A percentile compares a stretch with the other conserved stretches of the same genome.
Evolutionary conservation across 2,888 invertebrate genomes (phyloP).

Genomic region (Scrobipalpa atriplicella): DNA sequence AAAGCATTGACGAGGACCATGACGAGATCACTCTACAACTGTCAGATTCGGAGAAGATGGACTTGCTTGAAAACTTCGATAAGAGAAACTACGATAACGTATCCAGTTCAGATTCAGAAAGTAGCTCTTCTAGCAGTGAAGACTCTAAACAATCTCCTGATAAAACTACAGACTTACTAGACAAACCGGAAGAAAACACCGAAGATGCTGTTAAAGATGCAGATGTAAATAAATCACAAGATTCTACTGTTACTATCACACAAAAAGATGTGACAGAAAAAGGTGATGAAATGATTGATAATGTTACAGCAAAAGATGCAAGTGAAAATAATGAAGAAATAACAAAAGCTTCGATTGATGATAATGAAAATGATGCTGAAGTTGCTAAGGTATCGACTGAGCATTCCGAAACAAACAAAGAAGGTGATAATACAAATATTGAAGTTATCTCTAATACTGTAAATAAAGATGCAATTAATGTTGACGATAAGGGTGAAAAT

Average conservation of each 20-base stretch:
- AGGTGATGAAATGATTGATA: not conserved
- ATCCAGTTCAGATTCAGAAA: slow-evolving; percentile 49
- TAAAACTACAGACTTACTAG: slow-evolving; percentile 21
- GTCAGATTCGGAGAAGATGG: slow-evolving; percentile 78
- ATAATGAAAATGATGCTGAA: not conserved
- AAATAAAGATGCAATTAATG: not conserved
- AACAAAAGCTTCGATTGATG: not conserved
- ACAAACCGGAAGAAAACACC: slow-evolving; percentile 17
- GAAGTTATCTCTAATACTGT: not conserved
- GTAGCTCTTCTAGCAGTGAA: slow-evolving; percentile 47
- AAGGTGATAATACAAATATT: not conserved
- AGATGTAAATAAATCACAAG: not conserved
- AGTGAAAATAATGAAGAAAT: not conserved
- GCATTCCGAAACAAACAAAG: not conserved
- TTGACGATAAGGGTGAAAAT: not conserved
- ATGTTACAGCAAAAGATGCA: not conserved
- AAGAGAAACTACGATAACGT: slow-evolving; percentile 60
- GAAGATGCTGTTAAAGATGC: slow-evolving; percentile 2
- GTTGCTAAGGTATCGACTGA: not conserved
- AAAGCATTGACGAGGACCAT: slow-evolving; percentile 56
- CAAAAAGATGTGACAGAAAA: not conserved
- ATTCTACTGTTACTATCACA: not conserved
- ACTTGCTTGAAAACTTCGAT: slow-evolving; percentile 71
- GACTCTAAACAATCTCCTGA: slow-evolving; percentile 27
- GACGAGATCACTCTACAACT: slow-evolving; percentile 75